Evolutionary conservation across 1,140 invertebrate genomes (phyloP), one percentile per base, ranked within the genome.

Genomic region (Listronotus bonariensis): DNA sequence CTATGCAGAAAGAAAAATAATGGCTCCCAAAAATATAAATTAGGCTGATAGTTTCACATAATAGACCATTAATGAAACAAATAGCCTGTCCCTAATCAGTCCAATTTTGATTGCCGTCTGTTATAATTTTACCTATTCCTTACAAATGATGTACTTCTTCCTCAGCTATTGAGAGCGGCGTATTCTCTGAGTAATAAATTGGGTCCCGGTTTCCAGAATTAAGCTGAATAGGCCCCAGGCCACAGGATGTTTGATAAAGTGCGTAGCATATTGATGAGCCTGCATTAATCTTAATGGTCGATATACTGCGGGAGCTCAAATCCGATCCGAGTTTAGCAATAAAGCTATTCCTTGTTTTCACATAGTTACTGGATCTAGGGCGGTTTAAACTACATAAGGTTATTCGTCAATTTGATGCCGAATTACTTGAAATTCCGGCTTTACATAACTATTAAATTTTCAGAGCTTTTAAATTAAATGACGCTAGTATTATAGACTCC

Each of bases 251-350:
- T 49, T 49, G 46, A 49, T 49, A 49, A 49, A 49, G 14, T 49
- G 18, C 15, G 46, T 49, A 31, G 46, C 46, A 49, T 49, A 49
- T 49, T 49, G 46, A 49, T 49, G 46, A 31, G 46, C 17, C 5
- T 49, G 46, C 46, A 49, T 49, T 49, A 15, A 49, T 49, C 46
- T 49, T 49, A 26, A 49, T 31, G 46, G 46, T n/a, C 46, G 46
- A 49, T 49, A 20, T 49, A 49, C 18, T 17, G 46, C 20, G 42
- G 11, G 17, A n/a, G 42, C 8, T 18, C 17, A 45, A 45, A 45
- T 45, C 42, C 14, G 17, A 17, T 45, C n/a, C 17, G 14, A n/a
- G 14, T 8, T 15, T 18, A 18, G 42, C 42, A 14, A 45, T 45
- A 45, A 14, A 45, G 14, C 42, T 18, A 18, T 11, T 45, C 42